Evolutionary conservation across 2,113 vertebrate genomes (phyloP), one percentile per base, ranked within the genome.

Genomic region (Dicrurus megarhynchus): DNA sequence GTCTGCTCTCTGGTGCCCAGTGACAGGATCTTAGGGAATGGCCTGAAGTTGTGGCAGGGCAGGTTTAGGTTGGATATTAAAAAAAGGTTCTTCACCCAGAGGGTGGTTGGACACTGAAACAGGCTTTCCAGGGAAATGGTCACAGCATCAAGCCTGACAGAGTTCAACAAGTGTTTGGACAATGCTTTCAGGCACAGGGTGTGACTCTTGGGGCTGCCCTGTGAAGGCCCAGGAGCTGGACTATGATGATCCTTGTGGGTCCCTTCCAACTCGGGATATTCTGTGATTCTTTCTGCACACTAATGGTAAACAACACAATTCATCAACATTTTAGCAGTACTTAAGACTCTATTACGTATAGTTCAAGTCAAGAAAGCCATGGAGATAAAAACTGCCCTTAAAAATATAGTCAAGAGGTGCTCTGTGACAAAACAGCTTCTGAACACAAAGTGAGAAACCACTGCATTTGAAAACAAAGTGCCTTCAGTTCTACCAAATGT

Each of bases 401-500:
- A 91, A 95, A 89, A 73, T 47, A 77, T 27, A 76, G 53, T 63
- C 49, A 61, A 83, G 46, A 79, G 27, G 22, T 0, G 0, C 33
- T 87, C 81, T 27, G 37, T 56, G 39, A 87, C n/a, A 59, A 21
- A 84, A 85, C 10, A 93, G 32, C 63, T 77, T 74, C 27, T 50
- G 78, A 95, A 87, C 5, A 3, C 6, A 47, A 93, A 97, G 78
- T 67, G 93, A 85, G 78, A 94, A 95, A 82, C 57, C 30, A 80
- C 55, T 70, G 55, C 84, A 80, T 47, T 64, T 84, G 75, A 89
- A 93, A 91, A 63, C 55, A 85, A 91, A 91, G 64, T 13, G 2
- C 47, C 47, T 73, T 46, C 59, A 85, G 55, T 73, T 93, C 84
- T 63, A 80, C 1, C 4, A 73, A 96, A 84, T 30, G 50, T 50